Percentiles rank a stretch among this genome's conserved stretches.
These are phyloP conservation scores for Emydoidea blandingii DNA, from an alignment of 2,797 vertebrate genomes.

Conservation along the genomic window DNA sequence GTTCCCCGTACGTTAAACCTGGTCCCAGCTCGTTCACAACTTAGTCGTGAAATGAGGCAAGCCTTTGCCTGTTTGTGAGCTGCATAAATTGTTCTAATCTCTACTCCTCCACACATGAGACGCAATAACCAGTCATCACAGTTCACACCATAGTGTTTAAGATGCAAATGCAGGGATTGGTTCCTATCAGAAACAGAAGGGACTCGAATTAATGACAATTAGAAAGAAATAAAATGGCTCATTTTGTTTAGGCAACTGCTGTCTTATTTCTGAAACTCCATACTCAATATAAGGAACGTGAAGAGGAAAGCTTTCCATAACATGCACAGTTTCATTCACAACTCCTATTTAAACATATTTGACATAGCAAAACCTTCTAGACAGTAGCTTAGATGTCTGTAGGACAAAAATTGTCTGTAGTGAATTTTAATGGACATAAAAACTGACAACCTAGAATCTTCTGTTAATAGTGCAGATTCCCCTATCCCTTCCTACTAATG, in stretches of 20 bases:
- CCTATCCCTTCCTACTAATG: not conserved
- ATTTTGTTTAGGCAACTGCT: not conserved
- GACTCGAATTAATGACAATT: not conserved
- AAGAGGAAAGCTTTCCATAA: not conserved
- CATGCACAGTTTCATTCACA: not conserved
- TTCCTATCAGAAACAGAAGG: slow-evolving; percentile 84
- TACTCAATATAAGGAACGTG: not conserved
- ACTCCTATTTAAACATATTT: not conserved
- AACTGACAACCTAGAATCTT: not conserved
- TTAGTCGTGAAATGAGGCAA: slow-evolving; percentile 96
- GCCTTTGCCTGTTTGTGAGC: slow-evolving; percentile 99
- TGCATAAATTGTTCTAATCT: slow-evolving; percentile 97
- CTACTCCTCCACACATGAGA: slow-evolving; percentile 98
- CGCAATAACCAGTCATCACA: slow-evolving; percentile 97
- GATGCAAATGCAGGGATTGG: slow-evolving; percentile 95
- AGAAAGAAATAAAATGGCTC: not conserved
- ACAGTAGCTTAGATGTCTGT: not conserved
- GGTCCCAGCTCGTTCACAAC: slow-evolving; percentile 96
- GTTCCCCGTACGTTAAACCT: slow-evolving; percentile 97
- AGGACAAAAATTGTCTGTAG: not conserved
- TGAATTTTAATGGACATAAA: not conserved
- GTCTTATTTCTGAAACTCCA: not conserved
- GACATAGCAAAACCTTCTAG: not conserved
- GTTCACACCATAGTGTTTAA: slow-evolving; percentile 97
- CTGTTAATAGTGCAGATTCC: not conserved